Evolutionary conservation across 2,113 vertebrate species (phyloP).

Genomic region (Vulpes vulpes): DNA sequence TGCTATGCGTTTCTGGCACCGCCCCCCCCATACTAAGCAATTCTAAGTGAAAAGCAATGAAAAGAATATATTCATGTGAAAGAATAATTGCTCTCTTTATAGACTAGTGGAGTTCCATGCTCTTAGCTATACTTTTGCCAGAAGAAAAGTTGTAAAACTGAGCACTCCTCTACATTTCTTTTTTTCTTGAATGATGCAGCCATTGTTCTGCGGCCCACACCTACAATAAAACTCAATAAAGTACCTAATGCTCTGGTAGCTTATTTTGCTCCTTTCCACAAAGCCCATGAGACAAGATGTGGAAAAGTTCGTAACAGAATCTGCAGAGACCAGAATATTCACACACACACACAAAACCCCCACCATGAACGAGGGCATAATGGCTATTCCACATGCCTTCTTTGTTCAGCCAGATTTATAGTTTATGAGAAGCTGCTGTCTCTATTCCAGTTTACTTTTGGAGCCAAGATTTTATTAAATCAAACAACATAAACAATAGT

Average conservation of each 20-base stretch:
- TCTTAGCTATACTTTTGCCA: background rate
- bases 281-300: background rate
- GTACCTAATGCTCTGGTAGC: background rate
- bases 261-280: background rate
- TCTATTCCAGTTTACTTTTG: slow-evolving; percentile 75
- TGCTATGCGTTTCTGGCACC: background rate
- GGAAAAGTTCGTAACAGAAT: slow-evolving; percentile 49
- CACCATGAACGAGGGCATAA: slow-evolving; percentile 41
- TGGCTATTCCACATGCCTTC: slow-evolving; percentile 58
- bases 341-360: background rate
- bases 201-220: slow-evolving; percentile 35
- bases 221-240: slow-evolving; percentile 58
- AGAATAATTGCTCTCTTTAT: slow-evolving; percentile 9
- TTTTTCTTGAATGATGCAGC: slow-evolving; percentile 20
- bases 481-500: slow-evolving; percentile 69
- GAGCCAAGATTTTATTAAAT: slow-evolving; percentile 67
- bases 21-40: background rate
- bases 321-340: slow-evolving; percentile 57
- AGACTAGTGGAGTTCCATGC: background rate
- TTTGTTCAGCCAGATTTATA: slow-evolving; percentile 52
- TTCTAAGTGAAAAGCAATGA: background rate
- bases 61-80: background rate
- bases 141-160: slow-evolving; percentile 23
- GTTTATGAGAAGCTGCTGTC: slow-evolving; percentile 69
- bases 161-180: background rate